phyloP scores from a whole-genome alignment of 2,888 invertebrate species.

The Bellardia bayeri region DNA sequence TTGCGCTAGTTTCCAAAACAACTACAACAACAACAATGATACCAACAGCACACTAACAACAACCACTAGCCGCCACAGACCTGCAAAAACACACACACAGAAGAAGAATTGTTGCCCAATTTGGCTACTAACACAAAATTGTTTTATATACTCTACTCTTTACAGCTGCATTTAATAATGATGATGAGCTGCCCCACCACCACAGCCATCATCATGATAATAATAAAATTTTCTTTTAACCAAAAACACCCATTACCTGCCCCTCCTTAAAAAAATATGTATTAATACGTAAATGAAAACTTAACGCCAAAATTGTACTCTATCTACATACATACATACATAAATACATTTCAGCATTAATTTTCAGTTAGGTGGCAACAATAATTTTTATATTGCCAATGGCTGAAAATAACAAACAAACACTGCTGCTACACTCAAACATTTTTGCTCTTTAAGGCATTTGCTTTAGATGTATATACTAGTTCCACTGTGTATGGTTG shows the following conservation, averaged over 20 bases:
- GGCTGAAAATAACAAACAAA: constrained; percentile 34
- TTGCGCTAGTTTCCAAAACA: constrained; percentile 58
- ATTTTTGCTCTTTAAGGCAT: constrained; percentile 28
- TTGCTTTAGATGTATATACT: background rate
- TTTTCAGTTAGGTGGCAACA: constrained; percentile 60
- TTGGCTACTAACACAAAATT: constrained; percentile 47
- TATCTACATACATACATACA: background rate
- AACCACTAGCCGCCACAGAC: background rate
- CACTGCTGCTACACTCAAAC: background rate
- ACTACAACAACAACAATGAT: constrained; percentile 6
- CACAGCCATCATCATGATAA: background rate
- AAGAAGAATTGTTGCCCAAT: constrained; percentile 26
- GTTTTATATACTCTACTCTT: constrained; percentile 32
- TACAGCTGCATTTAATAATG: background rate
- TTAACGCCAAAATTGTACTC: constrained; percentile 36
- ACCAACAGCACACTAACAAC: background rate
- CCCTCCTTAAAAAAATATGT: background rate
- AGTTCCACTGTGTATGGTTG: background rate
- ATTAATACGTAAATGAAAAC: constrained; percentile 23
- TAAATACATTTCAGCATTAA: background rate
- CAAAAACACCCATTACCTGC: background rate
- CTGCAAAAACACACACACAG: background rate
- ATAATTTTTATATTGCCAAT: constrained; percentile 55
- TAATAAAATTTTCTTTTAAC: background rate
- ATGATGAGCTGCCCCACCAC: background rate